These are phyloP conservation scores for Myotis vivesi DNA, from an alignment of 2,797 vertebrate genomes.

Conservation along the genomic window DNA sequence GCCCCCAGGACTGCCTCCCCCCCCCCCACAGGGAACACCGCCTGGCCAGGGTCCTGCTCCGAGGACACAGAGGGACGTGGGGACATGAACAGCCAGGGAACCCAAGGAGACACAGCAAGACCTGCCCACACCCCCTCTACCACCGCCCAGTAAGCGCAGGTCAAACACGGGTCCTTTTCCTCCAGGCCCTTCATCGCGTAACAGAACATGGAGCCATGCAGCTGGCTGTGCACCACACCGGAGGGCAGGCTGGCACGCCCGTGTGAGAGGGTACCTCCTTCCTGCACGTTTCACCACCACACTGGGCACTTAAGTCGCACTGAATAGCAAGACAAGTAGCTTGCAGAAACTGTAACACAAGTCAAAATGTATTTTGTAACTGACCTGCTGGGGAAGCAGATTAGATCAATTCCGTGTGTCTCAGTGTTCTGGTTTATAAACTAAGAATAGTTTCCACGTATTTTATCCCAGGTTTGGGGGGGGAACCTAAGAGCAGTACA, in stretches of 20 bases:
- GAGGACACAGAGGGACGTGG: neutral
- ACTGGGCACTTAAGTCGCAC: neutral
- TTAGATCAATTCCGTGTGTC: no score
- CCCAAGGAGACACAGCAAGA: neutral
- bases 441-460: neutral
- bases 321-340: rapidly evolving
- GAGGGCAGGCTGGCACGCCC: rapidly evolving
- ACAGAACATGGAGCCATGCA: neutral
- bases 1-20: neutral
- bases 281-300: no score
- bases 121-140: constrained; percentile 27
- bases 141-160: constrained; percentile 12
- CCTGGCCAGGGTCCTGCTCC: neutral
- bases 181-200: neutral
- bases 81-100: neutral
- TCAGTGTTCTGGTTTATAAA: neutral
- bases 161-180: rapidly evolving
- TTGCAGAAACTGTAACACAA: rapidly evolving
- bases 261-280: rapidly evolving
- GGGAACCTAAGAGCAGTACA: no score
- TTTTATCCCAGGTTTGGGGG: neutral
- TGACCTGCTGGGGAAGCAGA: neutral
- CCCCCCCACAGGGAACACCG: neutral
- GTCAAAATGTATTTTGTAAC: rapidly evolving
- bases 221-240: rapidly evolving